Percentiles rank a stretch among this genome's conserved stretches.
phyloP scores from a whole-genome alignment of 1,140 invertebrate species.

The Drosophila oshimai region DNA sequence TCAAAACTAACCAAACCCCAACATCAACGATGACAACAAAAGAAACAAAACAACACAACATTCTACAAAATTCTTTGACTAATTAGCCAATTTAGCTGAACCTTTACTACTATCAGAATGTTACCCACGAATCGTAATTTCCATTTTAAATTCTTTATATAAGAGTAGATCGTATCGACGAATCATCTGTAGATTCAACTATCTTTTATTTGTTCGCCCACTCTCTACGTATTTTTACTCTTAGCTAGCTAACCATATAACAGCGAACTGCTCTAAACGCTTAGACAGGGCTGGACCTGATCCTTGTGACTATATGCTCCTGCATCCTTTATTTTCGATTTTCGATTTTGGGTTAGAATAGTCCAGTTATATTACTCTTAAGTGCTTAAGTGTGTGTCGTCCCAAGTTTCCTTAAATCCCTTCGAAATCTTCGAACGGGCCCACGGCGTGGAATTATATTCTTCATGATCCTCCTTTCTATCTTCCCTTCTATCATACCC shows the following conservation, averaged over 20 bases:
- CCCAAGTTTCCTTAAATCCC: not conserved
- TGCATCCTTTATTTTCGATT: conserved; percentile 5
- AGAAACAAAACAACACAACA: conserved; percentile 7
- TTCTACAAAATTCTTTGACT: conserved; percentile 24
- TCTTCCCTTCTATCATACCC: not conserved
- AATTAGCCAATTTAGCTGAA: conserved; percentile 29
- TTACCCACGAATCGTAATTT: conserved; percentile 21
- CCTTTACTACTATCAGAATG: conserved; percentile 21
- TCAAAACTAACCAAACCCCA: conserved; percentile 28
- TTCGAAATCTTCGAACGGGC: conserved; percentile 6
- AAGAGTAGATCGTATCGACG: conserved; percentile 37
- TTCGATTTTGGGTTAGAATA: conserved; percentile 11
- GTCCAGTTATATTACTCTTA: conserved; percentile 13
- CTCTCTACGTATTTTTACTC: conserved; percentile 17
- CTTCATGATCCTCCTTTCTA: not conserved
- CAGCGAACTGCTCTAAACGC: too few relatives aligned
- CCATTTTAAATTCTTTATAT: conserved; percentile 22
- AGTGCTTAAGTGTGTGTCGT: conserved; percentile 23
- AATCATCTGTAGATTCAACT: conserved; percentile 42
- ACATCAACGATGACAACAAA: conserved; percentile 1
- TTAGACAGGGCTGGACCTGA: conserved; percentile 5
- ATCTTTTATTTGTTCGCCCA: conserved; percentile 17
- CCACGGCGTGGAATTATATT: conserved; percentile 10
- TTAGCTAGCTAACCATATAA: conserved; percentile 11
- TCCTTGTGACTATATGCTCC: not conserved